Evolutionary conservation across 2,113 vertebrate genomes (phyloP).

Genomic region (Myanophis thanlyinensis): DNA sequence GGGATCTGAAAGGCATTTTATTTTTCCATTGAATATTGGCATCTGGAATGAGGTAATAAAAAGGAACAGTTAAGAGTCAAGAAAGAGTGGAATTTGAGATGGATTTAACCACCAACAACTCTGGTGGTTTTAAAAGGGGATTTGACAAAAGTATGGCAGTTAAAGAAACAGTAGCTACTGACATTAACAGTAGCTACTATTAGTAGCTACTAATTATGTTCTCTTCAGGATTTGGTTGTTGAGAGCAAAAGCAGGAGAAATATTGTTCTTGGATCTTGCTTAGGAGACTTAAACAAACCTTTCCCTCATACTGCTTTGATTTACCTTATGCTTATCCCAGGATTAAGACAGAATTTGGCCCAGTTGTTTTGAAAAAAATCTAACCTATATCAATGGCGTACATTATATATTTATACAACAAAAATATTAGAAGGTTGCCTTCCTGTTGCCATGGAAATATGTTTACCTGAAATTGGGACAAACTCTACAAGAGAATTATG

Average conservation of each 20-base stretch:
- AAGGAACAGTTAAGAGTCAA: background rate
- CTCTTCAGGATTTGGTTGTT: background rate
- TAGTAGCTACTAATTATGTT: background rate
- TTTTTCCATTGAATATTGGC: background rate
- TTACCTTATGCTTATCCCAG: background rate
- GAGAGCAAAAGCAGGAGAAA: background rate
- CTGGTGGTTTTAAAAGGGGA: background rate
- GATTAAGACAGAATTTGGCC: background rate
- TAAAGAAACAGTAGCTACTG: background rate
- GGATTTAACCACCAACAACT: background rate
- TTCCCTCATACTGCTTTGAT: background rate
- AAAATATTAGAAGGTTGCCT: background rate
- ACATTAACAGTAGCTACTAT: no score
- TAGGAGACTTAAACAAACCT: background rate
- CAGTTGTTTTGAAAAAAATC: background rate
- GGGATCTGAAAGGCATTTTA: background rate
- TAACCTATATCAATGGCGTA: background rate
- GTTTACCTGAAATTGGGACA: conserved; percentile 1
- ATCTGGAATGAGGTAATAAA: background rate
- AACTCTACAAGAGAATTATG: conserved; percentile 5
- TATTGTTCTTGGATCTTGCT: background rate
- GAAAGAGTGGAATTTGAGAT: background rate
- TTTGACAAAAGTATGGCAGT: background rate
- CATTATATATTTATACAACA: background rate
- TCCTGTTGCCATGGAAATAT: background rate